Conservation (phyloP, 1,140 invertebrate genomes). For the Bombus sibiricus region DNA sequence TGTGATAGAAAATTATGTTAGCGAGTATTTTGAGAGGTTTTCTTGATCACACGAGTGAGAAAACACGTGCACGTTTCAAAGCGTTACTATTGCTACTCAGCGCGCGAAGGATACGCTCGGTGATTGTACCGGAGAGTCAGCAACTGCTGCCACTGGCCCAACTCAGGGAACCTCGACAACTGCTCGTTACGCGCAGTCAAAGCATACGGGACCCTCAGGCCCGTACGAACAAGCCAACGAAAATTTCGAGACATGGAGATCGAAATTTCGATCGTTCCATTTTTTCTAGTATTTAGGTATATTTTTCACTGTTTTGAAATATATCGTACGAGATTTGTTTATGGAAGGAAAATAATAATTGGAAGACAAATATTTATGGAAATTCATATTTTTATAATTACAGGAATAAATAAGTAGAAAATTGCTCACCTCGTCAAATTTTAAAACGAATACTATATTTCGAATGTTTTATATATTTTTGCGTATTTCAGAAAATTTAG, state of each 20-base stretch:
- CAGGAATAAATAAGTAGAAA: too few relatives aligned
- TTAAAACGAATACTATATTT: too few relatives aligned
- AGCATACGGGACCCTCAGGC: constrained; percentile 77
- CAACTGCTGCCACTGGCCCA: constrained; percentile 78
- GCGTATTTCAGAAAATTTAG: too few relatives aligned
- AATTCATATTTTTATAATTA: too few relatives aligned
- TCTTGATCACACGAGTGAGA: constrained; percentile 9
- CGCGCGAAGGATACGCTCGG: constrained; percentile 62
- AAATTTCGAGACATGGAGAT: not conserved
- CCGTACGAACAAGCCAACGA: constrained; percentile 59
- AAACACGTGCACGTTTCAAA: constrained; percentile 65
- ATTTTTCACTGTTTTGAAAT: too few relatives aligned
- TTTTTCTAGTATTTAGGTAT: not conserved
- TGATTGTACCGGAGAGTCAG: constrained; percentile 71
- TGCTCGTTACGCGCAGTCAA: constrained; percentile 70
- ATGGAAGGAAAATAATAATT: too few relatives aligned
- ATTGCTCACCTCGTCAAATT: too few relatives aligned
- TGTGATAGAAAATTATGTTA: too few relatives aligned
- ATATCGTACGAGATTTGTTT: too few relatives aligned
- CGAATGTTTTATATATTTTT: too few relatives aligned
- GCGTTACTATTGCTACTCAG: constrained; percentile 48
- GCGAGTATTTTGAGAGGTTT: not conserved
- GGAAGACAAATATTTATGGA: too few relatives aligned
- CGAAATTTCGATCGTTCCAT: not conserved
- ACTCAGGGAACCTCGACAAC: constrained; percentile 75